Percentiles rank a stretch among this genome's conserved stretches.
Conservation (phyloP, 2,888 invertebrate species). For the Vesta saturnalis region DNA sequence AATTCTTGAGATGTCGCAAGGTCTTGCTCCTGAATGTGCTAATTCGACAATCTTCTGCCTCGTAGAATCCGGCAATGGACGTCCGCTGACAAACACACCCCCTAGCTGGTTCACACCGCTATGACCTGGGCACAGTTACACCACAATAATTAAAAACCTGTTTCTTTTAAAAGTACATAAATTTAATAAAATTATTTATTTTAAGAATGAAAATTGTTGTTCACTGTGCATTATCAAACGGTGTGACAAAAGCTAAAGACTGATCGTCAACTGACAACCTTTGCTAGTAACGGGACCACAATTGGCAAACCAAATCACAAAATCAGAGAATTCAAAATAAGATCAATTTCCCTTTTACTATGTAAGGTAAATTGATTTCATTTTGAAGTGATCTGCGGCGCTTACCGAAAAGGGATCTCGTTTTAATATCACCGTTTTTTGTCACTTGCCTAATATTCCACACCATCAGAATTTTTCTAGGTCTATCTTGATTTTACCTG, state of each 20-base stretch:
- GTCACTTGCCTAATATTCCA: constrained; percentile 33
- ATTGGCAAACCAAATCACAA: constrained; percentile 42
- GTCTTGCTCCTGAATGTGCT: constrained; percentile 96
- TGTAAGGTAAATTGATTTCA: constrained; percentile 17
- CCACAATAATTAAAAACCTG: constrained; percentile 54
- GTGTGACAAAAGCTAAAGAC: constrained; percentile 64
- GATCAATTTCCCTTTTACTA: constrained; percentile 2
- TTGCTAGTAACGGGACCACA: constrained; percentile 56
- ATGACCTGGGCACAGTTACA: constrained; percentile 83
- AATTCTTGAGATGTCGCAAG: constrained; percentile 98
- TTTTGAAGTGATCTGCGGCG: constrained; percentile 23
- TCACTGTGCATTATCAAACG: constrained; percentile 56
- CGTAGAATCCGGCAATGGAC: constrained; percentile 97
- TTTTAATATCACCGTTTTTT: constrained; percentile 20
- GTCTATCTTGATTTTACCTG: constrained; percentile 35
- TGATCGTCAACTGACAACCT: constrained; percentile 62
- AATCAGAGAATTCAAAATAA: constrained; percentile 14
- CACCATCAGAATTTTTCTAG: constrained; percentile 28
- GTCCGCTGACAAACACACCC: constrained; percentile 98
- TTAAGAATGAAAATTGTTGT: constrained; percentile 33
- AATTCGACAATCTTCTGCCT: constrained; percentile 98
- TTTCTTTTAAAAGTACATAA: background rate
- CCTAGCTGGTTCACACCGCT: constrained; percentile 99
- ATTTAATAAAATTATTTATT: background rate
- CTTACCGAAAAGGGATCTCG: constrained; percentile 31